Evolutionary conservation across 2,113 vertebrate species (phyloP), one percentile per base, ranked within the genome.

Genomic region (Noturus placidus): DNA sequence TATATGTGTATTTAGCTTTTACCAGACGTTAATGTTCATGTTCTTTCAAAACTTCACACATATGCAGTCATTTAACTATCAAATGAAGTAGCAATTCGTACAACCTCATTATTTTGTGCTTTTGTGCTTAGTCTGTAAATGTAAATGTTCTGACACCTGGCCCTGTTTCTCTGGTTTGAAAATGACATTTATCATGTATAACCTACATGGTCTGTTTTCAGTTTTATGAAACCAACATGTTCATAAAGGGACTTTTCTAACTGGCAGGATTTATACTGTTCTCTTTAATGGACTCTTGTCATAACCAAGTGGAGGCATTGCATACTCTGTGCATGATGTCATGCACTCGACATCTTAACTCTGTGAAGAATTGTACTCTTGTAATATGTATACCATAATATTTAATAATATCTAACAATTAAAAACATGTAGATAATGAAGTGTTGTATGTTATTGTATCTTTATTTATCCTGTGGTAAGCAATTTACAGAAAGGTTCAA

Each of bases 121-220:
- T 81, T 59, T 13, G 52, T 61, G 20, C 56, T 27, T 63, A 72
- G 65, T 80, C 46, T 82, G 70, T 76, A 80, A 25, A 85, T 76
- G 59, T 59, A 61, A 42, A 61, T 65, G 80, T 79, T 19, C 3
- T 57, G 46, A 80, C 72, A 81, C 46, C 74, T 86, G 80, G 78
- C 61, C 33, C 6, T 57, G 30, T 84, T 81, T 74, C 57, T 57
- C n/a, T 38, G 63, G 57, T 78, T 84, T 78, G 82, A 33, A 78
- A 79, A 63, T 56, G 19, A 67, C 52, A 35, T 76, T 76, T 67
- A n/a, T 87, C 72, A 52, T 78, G 13, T 56, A 78, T 52, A 63
- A 88, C 72, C 81, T 83, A 38, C 57, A 25, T 20, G 84, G 57
- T 74, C 84, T 90, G 87, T 35, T 88, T 90, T 86, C n/a, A 83